Percentiles rank a stretch among this genome's conserved stretches.
Evolutionary conservation across 2,888 invertebrate genomes (phyloP).

Genomic region (Synergus laeviventris): DNA sequence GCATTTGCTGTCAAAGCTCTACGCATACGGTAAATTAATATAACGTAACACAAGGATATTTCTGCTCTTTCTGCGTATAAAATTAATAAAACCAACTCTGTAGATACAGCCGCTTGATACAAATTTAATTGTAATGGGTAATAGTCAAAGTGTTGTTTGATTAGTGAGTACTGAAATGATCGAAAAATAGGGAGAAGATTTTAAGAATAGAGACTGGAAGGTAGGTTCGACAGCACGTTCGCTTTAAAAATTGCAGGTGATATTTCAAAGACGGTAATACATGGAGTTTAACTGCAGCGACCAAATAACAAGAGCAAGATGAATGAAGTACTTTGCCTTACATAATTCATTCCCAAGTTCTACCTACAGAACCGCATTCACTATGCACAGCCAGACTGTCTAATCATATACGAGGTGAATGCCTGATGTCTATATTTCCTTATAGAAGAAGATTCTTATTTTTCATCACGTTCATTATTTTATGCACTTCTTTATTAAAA

Average conservation of each 20-base stretch:
- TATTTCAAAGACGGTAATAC: conserved; percentile 70
- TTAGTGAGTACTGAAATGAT: conserved; percentile 4
- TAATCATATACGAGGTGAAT: conserved; percentile 67
- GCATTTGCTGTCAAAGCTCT: too few species aligned
- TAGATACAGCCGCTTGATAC: not conserved
- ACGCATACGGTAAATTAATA: too few species aligned
- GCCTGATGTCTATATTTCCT: conserved; percentile 55
- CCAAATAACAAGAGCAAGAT: conserved; percentile 73
- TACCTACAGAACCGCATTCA: conserved; percentile 53
- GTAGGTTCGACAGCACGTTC: conserved; percentile 59
- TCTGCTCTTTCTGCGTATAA: too few species aligned
- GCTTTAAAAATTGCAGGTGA: conserved; percentile 68
- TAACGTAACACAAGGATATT: too few species aligned
- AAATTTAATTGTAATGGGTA: not conserved
- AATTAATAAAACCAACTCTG: too few species aligned
- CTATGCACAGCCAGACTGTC: conserved; percentile 61
- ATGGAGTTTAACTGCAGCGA: conserved; percentile 68
- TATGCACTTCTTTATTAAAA: not conserved
- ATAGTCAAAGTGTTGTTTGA: not conserved
- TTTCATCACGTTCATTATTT: not conserved
- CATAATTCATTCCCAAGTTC: conserved; percentile 70
- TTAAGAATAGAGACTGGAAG: conserved; percentile 6
- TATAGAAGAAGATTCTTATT: not conserved
- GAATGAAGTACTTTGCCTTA: conserved; percentile 73
- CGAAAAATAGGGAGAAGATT: conserved; percentile 13